phyloP scores from a whole-genome alignment of 2,888 invertebrate species.

The Xylophagus ater region DNA sequence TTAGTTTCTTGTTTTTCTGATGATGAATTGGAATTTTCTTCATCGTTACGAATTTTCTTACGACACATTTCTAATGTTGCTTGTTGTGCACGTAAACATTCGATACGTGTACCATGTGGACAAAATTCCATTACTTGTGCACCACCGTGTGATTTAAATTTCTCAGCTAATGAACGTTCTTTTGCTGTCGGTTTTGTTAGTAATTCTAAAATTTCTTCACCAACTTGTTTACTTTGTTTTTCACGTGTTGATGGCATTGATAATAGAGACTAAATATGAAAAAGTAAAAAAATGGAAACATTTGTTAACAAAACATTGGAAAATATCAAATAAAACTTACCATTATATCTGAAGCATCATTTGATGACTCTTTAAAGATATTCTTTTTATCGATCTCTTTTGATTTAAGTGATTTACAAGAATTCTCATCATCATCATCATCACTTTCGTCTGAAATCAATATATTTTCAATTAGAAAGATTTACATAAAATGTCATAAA shows the following conservation, averaged over 20 bases:
- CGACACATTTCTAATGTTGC: conserved; percentile 33
- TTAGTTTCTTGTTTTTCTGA: conserved; percentile 21
- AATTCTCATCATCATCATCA: conserved; percentile 23
- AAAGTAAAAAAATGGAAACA: background rate
- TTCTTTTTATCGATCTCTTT: conserved; percentile 21
- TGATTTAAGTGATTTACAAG: conserved; percentile 21
- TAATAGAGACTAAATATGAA: conserved; percentile 26
- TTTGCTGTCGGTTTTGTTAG: conserved; percentile 93
- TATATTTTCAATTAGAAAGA: too few relatives aligned
- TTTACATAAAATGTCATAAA: too few relatives aligned
- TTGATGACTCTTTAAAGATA: conserved; percentile 27
- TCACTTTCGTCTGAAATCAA: conserved; percentile 35
- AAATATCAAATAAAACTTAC: conserved; percentile 38
- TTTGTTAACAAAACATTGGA: conserved; percentile 9
- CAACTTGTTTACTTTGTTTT: conserved; percentile 88
- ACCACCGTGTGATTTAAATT: conserved; percentile 92
- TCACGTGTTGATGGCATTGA: conserved; percentile 77
- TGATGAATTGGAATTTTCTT: conserved; percentile 11
- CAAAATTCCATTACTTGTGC: conserved; percentile 93
- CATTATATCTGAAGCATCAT: conserved; percentile 54
- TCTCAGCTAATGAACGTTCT: conserved; percentile 87
- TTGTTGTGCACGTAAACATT: conserved; percentile 56
- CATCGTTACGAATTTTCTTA: conserved; percentile 15
- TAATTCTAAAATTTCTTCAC: conserved; percentile 89
- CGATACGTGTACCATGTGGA: conserved; percentile 85